Evolutionary conservation across 2,113 vertebrate genomes (phyloP), one percentile per base, ranked within the genome.

Genomic region (Pionites leucogaster): DNA sequence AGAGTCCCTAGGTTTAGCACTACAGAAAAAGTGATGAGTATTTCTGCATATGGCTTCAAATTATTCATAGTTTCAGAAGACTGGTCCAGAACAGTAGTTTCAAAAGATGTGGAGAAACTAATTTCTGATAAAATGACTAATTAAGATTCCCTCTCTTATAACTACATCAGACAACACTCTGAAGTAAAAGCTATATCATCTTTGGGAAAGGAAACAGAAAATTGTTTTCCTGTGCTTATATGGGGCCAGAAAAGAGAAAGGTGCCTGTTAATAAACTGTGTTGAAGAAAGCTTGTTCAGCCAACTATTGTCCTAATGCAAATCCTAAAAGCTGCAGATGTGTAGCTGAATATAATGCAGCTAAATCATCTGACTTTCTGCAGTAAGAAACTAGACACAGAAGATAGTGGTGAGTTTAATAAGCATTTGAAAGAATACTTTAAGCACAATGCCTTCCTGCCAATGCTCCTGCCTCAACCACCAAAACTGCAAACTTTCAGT

Each of bases 241-340:
- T 25, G 29, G 46, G 24, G 25, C 86, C 62, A 90, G 65, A 82
- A 95, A 79, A 84, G 17, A 86, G 17, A 92, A 86, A 86, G 42
- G 33, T 69, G 82, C 64, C 62, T 95, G 64, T 86, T 92, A 88
- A 90, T 86, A 71, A 68, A 78, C 86, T 81, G 69, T 0, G 1
- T 13, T 41, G 76, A 86, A 22, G 50, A 35, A 75, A 70, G n/a
- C 4, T 70, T 55, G 35, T 52, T 88, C 63, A 86, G 64, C 47
- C 46, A 90, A 42, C 80, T 60, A 86, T 72, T 93, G 60, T 92
- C 74, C 53, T 86, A 78, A 90, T 64, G 86, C 57, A 93, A 96
- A 95, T 82, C 16, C 37, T 27, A 90, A 65, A 5, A 65, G 60
- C n/a, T 96, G 92, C 93, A 95, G 94, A 92, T 93, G 64, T 88